These are phyloP conservation scores for Pomacea canaliculata DNA, from an alignment of 2,888 invertebrate species.

Conservation along the genomic window DNA sequence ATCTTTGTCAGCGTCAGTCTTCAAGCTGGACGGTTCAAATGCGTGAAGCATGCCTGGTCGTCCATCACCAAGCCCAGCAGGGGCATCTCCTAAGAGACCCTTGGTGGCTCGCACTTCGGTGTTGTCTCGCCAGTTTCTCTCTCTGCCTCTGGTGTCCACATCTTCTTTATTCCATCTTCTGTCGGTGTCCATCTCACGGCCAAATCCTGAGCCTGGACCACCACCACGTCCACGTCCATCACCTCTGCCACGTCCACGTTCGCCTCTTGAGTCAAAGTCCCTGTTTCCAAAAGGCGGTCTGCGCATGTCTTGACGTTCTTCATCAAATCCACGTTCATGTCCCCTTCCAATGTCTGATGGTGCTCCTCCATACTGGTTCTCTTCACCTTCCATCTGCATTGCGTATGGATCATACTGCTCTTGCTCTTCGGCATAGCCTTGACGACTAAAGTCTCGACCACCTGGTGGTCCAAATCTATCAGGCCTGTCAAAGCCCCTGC, in stretches of 20 bases:
- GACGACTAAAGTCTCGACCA: conserved; percentile 6
- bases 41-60: conserved; percentile 16
- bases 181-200: conserved; percentile 11
- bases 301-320: conserved; percentile 5
- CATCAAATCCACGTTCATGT: conserved; percentile 3
- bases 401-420: conserved; percentile 3
- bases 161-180: conserved; percentile 17
- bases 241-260: conserved; percentile 14
- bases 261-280: conserved; percentile 19
- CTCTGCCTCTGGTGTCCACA: conserved; percentile 10
- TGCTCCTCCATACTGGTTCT: conserved; percentile 6
- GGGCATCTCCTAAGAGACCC: conserved; percentile 34
- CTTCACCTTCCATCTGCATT: conserved; percentile 5
- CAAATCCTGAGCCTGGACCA: not conserved
- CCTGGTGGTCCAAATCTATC: conserved; percentile 21
- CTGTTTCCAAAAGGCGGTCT: conserved; percentile 1
- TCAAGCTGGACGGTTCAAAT: conserved; percentile 1
- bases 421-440: not conserved
- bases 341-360: conserved; percentile 16
- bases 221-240: conserved; percentile 1
- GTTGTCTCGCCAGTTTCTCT: conserved; percentile 15
- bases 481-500: conserved; percentile 6
- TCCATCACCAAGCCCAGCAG: conserved; percentile 29
- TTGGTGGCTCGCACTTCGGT: conserved; percentile 15
- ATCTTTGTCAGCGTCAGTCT: conserved; percentile 14